These are phyloP conservation scores for Triops longicaudatus DNA, from an alignment of 1,140 invertebrate genomes.

Conservation along the genomic window DNA sequence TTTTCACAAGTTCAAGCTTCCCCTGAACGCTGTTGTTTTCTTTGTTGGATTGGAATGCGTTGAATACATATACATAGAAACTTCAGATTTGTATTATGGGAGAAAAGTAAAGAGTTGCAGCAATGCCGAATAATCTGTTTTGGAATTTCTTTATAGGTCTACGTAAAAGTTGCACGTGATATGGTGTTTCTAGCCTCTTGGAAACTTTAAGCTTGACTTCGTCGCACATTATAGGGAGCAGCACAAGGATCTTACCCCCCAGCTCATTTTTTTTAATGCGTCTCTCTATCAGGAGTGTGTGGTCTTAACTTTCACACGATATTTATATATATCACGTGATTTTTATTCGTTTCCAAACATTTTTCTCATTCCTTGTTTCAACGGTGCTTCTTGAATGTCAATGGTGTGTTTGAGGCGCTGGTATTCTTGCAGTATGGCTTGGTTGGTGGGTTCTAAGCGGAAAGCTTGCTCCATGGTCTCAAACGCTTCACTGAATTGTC, in stretches of 20 bases:
- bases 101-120: not conserved
- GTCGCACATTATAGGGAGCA: too few species aligned
- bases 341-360: not conserved
- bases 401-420: not conserved
- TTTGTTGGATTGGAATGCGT: not conserved
- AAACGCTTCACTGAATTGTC: not conserved
- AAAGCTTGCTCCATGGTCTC: not conserved
- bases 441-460: not conserved
- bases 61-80: not conserved
- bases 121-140: not conserved
- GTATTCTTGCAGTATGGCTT: not conserved
- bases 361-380: not conserved
- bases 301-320: too few species aligned
- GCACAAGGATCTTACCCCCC: not conserved
- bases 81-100: not conserved
- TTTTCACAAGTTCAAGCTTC: not conserved
- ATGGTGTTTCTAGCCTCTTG: not conserved
- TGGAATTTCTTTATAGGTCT: not conserved
- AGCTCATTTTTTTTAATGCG: not conserved
- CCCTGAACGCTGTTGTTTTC: not conserved
- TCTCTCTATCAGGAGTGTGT: not conserved
- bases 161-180: not conserved
- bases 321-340: too few species aligned
- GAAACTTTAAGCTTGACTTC: not conserved
- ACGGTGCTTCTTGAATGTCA: not conserved